Conservation (phyloP, 2,888 invertebrate species). For the Acrobasis suavella region DNA sequence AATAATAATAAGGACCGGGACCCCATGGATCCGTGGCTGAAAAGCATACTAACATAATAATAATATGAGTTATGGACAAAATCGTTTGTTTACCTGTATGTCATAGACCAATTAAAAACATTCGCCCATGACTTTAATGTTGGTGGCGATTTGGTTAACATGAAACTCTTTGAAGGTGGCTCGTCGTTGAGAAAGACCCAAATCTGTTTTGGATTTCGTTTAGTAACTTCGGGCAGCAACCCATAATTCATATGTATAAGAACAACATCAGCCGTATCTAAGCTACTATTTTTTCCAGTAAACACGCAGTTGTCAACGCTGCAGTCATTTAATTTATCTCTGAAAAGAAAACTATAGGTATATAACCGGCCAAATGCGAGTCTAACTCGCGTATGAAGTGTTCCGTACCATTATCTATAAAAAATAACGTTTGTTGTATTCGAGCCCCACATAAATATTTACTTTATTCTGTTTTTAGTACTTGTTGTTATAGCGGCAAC, state of each 20-base stretch:
- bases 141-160: constrained; percentile 52
- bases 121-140: constrained; percentile 72
- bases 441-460: too few relatives aligned
- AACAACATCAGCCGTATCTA: constrained; percentile 84
- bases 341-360: too few relatives aligned
- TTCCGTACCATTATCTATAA: too few relatives aligned
- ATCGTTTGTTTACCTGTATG: constrained; percentile 74
- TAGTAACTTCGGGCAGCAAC: constrained; percentile 39
- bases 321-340: constrained; percentile 81
- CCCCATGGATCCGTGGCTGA: too few relatives aligned
- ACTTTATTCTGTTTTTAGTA: too few relatives aligned
- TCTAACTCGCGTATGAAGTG: too few relatives aligned
- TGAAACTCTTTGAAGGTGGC: constrained; percentile 83
- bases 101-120: constrained; percentile 89
- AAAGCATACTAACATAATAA: too few relatives aligned
- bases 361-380: too few relatives aligned
- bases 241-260: constrained; percentile 76
- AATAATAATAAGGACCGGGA: too few relatives aligned
- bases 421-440: too few relatives aligned
- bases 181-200: constrained; percentile 89
- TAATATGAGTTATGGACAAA: too few relatives aligned
- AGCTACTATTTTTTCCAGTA: constrained; percentile 73
- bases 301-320: constrained; percentile 85
- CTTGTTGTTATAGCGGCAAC: too few relatives aligned
- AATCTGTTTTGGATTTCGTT: constrained; percentile 73